Conservation (phyloP, 2,888 invertebrate species). For the Bugula neritina region DNA sequence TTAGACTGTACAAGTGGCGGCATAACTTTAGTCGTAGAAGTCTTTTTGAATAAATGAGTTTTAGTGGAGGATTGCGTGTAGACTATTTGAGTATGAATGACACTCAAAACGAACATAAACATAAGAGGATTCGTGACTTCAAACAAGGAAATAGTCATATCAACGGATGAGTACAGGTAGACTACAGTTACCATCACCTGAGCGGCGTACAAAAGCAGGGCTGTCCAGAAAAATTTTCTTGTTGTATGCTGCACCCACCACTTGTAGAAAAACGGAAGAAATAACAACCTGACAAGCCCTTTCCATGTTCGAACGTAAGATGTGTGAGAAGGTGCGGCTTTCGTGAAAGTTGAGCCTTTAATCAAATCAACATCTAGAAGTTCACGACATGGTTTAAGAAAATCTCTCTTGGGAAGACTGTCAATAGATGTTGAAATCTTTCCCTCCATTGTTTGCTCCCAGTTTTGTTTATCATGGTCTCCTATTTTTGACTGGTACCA, state of each 20-base stretch:
- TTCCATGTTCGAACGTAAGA: slow-evolving; percentile 76
- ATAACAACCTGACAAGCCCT: slow-evolving; percentile 72
- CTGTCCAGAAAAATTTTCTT: slow-evolving; percentile 62
- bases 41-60: not conserved
- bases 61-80: slow-evolving; percentile 38
- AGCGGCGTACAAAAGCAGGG: slow-evolving; percentile 71
- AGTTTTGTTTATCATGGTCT: slow-evolving; percentile 91
- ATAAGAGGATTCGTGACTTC: slow-evolving; percentile 69
- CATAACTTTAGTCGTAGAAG: slow-evolving; percentile 1
- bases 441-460: slow-evolving; percentile 92
- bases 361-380: slow-evolving; percentile 93
- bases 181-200: slow-evolving; percentile 63
- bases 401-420: slow-evolving; percentile 70
- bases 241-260: slow-evolving; percentile 87
- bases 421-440: slow-evolving; percentile 68
- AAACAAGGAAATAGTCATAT: slow-evolving; percentile 37
- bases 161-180: slow-evolving; percentile 38
- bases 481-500: slow-evolving; percentile 65
- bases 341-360: slow-evolving; percentile 89
- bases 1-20: not conserved
- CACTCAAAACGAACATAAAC: slow-evolving; percentile 68
- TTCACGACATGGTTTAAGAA: slow-evolving; percentile 75
- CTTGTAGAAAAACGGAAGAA: slow-evolving; percentile 75
- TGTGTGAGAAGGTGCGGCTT: slow-evolving; percentile 88
- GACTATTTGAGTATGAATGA: slow-evolving; percentile 74